Conservation (phyloP, 2,797 vertebrate species). For the Octomys mimax region DNA sequence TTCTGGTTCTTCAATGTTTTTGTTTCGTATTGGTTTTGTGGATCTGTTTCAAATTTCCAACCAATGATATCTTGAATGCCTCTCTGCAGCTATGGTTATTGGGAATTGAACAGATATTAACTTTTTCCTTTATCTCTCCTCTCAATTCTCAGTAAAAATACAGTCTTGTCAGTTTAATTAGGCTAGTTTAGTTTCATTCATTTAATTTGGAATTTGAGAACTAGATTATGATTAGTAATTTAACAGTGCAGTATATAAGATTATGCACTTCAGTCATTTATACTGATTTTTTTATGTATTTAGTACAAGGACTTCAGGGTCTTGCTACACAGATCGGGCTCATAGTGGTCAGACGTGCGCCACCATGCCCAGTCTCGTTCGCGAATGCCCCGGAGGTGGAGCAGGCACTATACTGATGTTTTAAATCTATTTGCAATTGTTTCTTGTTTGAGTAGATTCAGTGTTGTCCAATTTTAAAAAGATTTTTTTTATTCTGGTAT, state of each 20-base stretch:
- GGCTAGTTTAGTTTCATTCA: background rate
- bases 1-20: background rate
- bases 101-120: background rate
- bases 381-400: no score
- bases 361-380: no score
- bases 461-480: background rate
- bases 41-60: background rate
- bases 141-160: background rate
- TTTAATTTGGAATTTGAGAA: background rate
- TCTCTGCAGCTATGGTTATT: background rate
- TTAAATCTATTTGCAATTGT: background rate
- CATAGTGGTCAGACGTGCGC: no score
- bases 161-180: background rate
- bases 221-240: background rate
- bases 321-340: no score
- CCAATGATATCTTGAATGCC: background rate
- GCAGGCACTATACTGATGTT: background rate
- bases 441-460: background rate
- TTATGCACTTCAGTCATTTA: background rate
- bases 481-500: background rate
- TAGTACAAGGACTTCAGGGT: no score
- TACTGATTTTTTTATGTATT: no score
- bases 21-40: slow-evolving; percentile 18
- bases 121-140: background rate
- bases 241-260: background rate